Evolutionary conservation across 2,888 invertebrate species (phyloP), one percentile per base, ranked within the genome.

Genomic region (Celastrina argiolus): DNA sequence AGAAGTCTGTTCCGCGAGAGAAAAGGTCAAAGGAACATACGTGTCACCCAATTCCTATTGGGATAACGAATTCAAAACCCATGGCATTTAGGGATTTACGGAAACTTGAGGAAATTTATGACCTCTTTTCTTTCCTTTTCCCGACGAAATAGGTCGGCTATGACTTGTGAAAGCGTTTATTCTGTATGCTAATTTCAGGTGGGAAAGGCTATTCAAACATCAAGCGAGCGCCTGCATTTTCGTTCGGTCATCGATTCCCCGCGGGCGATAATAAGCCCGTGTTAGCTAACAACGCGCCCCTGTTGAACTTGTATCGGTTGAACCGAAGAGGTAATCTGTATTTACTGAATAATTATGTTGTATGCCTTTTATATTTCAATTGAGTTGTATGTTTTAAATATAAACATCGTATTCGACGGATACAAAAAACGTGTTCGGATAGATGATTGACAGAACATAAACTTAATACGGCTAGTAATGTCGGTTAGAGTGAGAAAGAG

Each of bases 161-260:
- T 65, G 34, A 56, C 34, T 51, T 18, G 26, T 41, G 18, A 31
- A 41, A 41, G 41, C 56, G 28, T 39, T 34, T 41, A 14, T 58
- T 45, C 45, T 22, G 18, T 42, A 56, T 45, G 42, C 14, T 66
- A 28, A 51, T 67, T 64, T 14, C 66, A 88, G 88, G 87, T 74
- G 88, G 87, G 0, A 78, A 76, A 14, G 89, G 88, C 0, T 85
- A 79, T 69, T 82, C 81, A 14, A 81, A 81, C 63, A 86, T 89
- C 69, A 84, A 78, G 68, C 82, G 84, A 26, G 78, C 83, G 0
- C 89, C 88, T n/a, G 88, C 88, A 0, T 89, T 84, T 69, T 81
- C 84, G 0, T 87, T 89, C 59, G 88, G 88, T 4, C 73, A 75
- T 42, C 68, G 70, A 4, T 81, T 81, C 0, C 81, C 81, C 6